Base-by-base conservation (phyloP, 2,888 invertebrate species). In the Heteromurus nitidus region DNA sequence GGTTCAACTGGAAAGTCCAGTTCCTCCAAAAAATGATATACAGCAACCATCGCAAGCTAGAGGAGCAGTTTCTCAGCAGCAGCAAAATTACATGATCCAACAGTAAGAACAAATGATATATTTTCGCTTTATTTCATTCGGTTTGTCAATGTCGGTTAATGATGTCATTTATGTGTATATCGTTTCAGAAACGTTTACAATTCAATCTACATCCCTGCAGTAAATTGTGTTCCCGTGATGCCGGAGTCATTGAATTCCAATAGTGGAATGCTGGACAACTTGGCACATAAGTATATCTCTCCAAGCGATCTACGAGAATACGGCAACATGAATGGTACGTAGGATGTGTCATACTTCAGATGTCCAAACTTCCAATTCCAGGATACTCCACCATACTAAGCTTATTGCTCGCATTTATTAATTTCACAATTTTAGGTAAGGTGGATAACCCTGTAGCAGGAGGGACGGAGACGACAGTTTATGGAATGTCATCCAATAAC, bases 401-500 rank as follows among this genome's bases (percentile, higher is more conserved):
- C n/a, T 9, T 44, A 44, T n/a, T 9, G n/a, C 44, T 44, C 3
- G 9, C 2, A 3, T 44, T n/a, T 44, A 44, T 3, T 44, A 1
- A 44, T 44, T 44, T 9, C 36, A 2, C 50, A 5, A 20, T 44
- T 24, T 5, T 13, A 55, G 68, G 36, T 20, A 80, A 47, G 44
- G 11, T 22, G 20, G 70, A 73, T 22, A 75, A 20, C 16, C 28
- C n/a, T n/a, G n/a, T n/a, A n/a, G n/a, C 69, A 7, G 60, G 74
- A 13, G 75, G 75, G 3, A 84, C 85, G 1, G 87, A 87, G 30
- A 85, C 86, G 1, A 86, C 86, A 3, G 58, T 87, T 2, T 87
- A 87, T 50, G 87, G 87, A 30, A 84, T 87, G 84, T 80, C 85
- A 2, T 77, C 86, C 0, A 84, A 73, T 18, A 82, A 86, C 62